These are phyloP conservation scores for Rousettus madagascariensis DNA, from an alignment of 2,797 vertebrate species.

Conservation along the genomic window DNA sequence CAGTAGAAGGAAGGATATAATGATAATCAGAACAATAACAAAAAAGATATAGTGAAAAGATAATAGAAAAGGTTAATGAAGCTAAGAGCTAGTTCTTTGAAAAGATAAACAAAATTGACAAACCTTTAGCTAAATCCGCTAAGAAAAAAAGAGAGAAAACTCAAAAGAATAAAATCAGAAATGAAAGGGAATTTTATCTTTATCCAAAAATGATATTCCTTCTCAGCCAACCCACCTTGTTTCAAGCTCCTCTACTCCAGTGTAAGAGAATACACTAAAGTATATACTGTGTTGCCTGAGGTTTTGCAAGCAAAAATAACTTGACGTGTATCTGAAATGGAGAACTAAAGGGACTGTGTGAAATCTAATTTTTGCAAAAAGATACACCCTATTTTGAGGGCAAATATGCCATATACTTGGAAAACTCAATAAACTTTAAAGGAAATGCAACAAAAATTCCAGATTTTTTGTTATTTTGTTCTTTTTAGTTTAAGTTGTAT, in stretches of 20 bases:
- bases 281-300: background rate
- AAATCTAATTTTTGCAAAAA: background rate
- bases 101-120: background rate
- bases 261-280: background rate
- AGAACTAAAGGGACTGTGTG: background rate
- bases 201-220: constrained; percentile 51
- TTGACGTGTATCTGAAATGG: background rate
- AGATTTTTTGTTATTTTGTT: background rate
- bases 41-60: background rate
- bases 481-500: background rate
- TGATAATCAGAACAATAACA: background rate
- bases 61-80: background rate
- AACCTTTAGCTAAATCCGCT: background rate
- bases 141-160: background rate
- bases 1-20: background rate
- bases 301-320: background rate
- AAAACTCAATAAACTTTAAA: background rate
- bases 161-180: background rate
- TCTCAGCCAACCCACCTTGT: background rate
- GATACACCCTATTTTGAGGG: background rate
- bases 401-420: background rate
- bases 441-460: background rate
- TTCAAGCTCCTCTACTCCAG: background rate
- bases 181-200: background rate
- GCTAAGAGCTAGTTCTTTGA: background rate